Percentiles rank a stretch among this genome's conserved stretches.
phyloP scores from a whole-genome alignment of 1,140 invertebrate species.

The Panagrolaimus sp. region DNA sequence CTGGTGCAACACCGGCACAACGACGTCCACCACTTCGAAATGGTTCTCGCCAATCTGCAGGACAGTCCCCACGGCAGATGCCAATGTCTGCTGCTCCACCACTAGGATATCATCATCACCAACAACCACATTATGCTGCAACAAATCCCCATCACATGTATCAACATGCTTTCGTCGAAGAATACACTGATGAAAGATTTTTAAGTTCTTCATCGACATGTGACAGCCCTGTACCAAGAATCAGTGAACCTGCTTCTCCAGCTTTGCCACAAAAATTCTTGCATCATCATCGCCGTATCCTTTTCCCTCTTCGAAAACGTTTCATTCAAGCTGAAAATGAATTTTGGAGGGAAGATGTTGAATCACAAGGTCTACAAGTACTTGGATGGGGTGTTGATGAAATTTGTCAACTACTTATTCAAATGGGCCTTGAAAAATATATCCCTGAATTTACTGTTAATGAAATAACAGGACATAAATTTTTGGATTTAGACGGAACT shows the following conservation, averaged over 20 bases:
- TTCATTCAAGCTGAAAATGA: conserved; percentile 50
- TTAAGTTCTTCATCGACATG: conserved; percentile 24
- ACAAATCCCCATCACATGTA: not conserved
- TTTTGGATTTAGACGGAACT: conserved; percentile 53
- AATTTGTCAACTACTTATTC: conserved; percentile 54
- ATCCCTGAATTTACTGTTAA: conserved; percentile 57
- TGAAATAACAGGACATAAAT: conserved; percentile 54
- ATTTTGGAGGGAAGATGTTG: conserved; percentile 55
- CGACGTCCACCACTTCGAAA: not conserved
- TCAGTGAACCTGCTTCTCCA: conserved; percentile 40
- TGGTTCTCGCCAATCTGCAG: not conserved
- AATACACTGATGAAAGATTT: conserved; percentile 22
- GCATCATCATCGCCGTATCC: conserved; percentile 41
- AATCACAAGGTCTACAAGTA: conserved; percentile 48
- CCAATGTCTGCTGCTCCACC: not conserved
- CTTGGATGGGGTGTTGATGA: conserved; percentile 53
- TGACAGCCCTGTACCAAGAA: conserved; percentile 35
- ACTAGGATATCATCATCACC: not conserved
- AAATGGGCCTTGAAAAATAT: conserved; percentile 57
- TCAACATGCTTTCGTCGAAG: conserved; percentile 14
- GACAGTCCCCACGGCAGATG: not conserved
- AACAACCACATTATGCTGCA: too few relatives aligned
- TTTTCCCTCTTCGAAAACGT: conserved; percentile 50
- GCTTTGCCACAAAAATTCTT: conserved; percentile 55
- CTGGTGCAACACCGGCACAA: not conserved